Evolutionary conservation across 2,888 invertebrate species (phyloP).

Genomic region (Drosophila pegasa): DNA sequence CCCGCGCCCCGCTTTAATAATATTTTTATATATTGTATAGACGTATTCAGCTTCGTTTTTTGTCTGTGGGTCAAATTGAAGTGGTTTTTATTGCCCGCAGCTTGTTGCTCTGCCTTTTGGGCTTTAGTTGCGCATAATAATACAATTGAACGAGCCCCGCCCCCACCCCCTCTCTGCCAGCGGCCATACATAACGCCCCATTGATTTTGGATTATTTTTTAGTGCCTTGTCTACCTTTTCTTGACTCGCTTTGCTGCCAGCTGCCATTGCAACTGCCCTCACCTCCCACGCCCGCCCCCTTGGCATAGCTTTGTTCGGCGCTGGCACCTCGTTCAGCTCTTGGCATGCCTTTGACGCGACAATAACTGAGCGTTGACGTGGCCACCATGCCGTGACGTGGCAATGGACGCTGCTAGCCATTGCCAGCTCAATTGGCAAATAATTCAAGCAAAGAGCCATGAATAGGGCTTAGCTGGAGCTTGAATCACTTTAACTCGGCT

Average conservation of each 20-base stretch:
- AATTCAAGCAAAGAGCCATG: not conserved
- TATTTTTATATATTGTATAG: constrained; percentile 31
- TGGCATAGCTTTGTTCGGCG: not conserved
- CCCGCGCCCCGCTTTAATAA: constrained; percentile 40
- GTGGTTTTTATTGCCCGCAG: constrained; percentile 79
- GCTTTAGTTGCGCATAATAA: constrained; percentile 77
- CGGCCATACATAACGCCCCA: constrained; percentile 73
- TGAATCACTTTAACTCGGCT: not conserved
- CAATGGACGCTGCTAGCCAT: constrained; percentile 7
- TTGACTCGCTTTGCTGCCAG: constrained; percentile 34
- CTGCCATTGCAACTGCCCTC: constrained; percentile 11
- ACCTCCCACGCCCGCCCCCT: not conserved
- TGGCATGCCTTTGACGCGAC: constrained; percentile 58
- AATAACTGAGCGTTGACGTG: constrained; percentile 54
- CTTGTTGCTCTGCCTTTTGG: constrained; percentile 70
- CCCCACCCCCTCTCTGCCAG: not conserved
- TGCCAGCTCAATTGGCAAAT: not conserved
- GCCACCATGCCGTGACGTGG: constrained; percentile 47
- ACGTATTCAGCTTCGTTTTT: too few relatives aligned
- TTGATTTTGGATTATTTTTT: constrained; percentile 81
- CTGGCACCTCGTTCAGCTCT: constrained; percentile 3
- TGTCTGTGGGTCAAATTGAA: constrained; percentile 75
- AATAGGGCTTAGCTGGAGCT: not conserved
- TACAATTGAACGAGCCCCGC: constrained; percentile 53
- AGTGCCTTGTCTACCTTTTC: constrained; percentile 73